These are phyloP conservation scores for Romanomermis culicivorax DNA, from an alignment of 2,888 invertebrate species.

Conservation along the genomic window DNA sequence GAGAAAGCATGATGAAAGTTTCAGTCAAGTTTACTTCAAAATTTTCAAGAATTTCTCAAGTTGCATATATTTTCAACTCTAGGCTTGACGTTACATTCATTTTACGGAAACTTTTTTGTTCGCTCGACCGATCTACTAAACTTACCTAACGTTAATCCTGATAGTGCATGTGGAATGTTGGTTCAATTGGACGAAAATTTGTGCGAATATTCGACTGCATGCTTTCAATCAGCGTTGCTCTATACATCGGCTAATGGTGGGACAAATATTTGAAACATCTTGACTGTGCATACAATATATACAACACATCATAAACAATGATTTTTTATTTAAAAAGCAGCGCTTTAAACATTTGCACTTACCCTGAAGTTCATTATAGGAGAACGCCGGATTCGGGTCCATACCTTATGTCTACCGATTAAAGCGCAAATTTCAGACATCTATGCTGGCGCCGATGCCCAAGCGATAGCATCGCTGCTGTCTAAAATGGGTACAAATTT, in stretches of 20 bases:
- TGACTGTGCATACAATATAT: no score
- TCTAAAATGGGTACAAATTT: slow-evolving; percentile 95
- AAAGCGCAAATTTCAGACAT: slow-evolving; percentile 62
- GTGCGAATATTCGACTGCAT: slow-evolving; percentile 60
- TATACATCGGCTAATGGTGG: slow-evolving; percentile 77
- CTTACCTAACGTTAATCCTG: slow-evolving; percentile 88
- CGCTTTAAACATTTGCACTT: no score
- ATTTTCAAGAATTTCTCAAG: no score
- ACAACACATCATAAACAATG: no score
- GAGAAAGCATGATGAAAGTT: no score
- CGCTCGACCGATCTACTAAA: slow-evolving; percentile 85
- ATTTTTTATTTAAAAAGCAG: no score
- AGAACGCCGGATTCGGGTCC: slow-evolving; percentile 85
- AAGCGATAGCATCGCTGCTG: slow-evolving; percentile 69
- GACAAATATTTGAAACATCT: not conserved
- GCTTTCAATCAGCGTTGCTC: slow-evolving; percentile 88
- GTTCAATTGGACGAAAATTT: slow-evolving; percentile 77
- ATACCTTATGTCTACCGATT: slow-evolving; percentile 81
- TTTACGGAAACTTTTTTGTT: slow-evolving; percentile 98
- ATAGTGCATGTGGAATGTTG: slow-evolving; percentile 94
- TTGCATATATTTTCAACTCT: slow-evolving; percentile 28
- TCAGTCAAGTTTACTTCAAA: no score
- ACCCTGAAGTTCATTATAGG: no score
- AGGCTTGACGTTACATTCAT: slow-evolving; percentile 81
- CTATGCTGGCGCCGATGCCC: slow-evolving; percentile 67